A percentile compares a stretch with the other conserved stretches of the same genome.
Conservation (phyloP, 2,888 invertebrate species). For the Morinoia aosen region DNA sequence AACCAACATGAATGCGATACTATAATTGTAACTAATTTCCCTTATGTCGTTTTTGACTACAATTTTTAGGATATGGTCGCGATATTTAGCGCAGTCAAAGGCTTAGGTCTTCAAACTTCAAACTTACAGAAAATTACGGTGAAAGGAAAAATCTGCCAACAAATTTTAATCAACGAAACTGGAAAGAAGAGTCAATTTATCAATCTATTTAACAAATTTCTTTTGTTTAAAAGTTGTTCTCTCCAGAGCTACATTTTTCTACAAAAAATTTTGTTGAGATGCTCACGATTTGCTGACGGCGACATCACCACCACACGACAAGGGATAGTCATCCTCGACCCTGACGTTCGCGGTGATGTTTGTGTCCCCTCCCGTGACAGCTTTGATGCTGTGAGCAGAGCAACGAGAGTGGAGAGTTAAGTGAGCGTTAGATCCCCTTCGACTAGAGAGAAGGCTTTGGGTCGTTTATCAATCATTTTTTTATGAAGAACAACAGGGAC, state of each 20-base stretch:
- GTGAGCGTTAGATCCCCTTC: no score
- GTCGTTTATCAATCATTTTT: no score
- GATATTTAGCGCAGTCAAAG: neutral
- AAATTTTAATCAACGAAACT: neutral
- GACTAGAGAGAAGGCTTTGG: no score
- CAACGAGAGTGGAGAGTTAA: no score
- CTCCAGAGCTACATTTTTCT: neutral
- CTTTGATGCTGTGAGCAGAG: neutral
- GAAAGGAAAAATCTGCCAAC: neutral
- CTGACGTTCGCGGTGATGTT: neutral
- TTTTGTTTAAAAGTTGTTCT: no score
- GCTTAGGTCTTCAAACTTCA: neutral
- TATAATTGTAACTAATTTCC: neutral
- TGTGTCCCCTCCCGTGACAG: neutral
- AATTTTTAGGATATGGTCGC: neutral
- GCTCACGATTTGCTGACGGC: neutral
- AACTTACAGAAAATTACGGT: neutral
- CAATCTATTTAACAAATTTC: neutral
- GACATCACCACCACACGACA: neutral
- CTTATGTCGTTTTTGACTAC: neutral
- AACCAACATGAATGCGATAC: neutral
- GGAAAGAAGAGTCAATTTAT: neutral
- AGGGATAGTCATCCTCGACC: neutral
- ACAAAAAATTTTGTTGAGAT: neutral
- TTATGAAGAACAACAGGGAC: no score